Evolutionary conservation across 92 coral and sea anemone genomes (phyloP).

Genomic region (Umimayanthus kanabou): DNA sequence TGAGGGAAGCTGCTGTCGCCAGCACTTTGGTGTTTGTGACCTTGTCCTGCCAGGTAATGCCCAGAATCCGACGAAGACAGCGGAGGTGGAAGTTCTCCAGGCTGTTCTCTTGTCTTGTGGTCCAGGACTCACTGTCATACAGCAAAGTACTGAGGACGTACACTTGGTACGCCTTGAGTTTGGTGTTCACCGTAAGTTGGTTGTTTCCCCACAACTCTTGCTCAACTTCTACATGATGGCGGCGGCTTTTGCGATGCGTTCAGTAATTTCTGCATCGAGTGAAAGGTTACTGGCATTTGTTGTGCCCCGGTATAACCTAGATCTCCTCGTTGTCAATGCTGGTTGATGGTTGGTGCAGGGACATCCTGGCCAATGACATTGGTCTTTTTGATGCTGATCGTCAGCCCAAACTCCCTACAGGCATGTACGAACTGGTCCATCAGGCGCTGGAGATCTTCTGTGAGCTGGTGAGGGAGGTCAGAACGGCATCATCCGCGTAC

Average conservation of each 20-base stretch:
- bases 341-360: constrained; percentile 16
- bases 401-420: constrained; percentile 21
- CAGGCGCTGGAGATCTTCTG: constrained; percentile 17
- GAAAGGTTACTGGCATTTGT: constrained; percentile 1
- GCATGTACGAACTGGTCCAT: constrained; percentile 6
- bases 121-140: constrained; percentile 43
- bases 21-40: constrained; percentile 48
- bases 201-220: constrained; percentile 37
- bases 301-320: constrained; percentile 13
- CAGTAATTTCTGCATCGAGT: constrained; percentile 1
- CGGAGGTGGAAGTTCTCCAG: constrained; percentile 53
- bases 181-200: constrained; percentile 45
- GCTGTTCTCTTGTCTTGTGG: constrained; percentile 43
- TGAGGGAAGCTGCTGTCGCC: constrained; percentile 37
- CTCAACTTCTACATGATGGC: background rate
- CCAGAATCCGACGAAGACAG: constrained; percentile 50
- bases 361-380: constrained; percentile 29
- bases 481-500: constrained; percentile 34
- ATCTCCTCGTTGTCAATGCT: constrained; percentile 3
- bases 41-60: constrained; percentile 50
- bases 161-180: constrained; percentile 34
- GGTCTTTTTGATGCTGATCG: constrained; percentile 18
- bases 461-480: background rate
- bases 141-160: constrained; percentile 46
- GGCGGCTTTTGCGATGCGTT: constrained; percentile 6